These are phyloP conservation scores for Halcyon malimbica DNA, from an alignment of 2,113 vertebrate species.

Conservation along the genomic window DNA sequence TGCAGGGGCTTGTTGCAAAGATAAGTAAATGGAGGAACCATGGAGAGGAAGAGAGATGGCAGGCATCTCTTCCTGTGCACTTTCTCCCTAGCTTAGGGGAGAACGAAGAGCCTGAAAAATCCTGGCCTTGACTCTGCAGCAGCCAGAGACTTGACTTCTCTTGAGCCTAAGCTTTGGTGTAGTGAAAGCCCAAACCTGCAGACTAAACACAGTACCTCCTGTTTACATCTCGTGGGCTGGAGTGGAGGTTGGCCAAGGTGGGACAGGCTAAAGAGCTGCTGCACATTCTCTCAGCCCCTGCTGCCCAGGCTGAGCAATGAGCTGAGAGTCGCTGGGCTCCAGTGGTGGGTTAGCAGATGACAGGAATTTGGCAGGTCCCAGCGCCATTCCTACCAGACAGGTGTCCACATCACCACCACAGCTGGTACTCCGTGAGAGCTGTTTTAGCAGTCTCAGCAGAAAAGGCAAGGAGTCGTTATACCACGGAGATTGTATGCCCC, in stretches of 20 bases:
- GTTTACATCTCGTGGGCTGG: slow-evolving; percentile 38
- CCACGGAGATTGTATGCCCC: background rate
- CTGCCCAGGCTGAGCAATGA: background rate
- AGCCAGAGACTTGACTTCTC: background rate
- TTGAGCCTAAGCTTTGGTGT: background rate
- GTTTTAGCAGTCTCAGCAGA: slow-evolving; percentile 43
- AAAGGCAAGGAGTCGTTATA: slow-evolving; percentile 38
- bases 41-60: background rate
- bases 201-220: slow-evolving; percentile 57
- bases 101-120: background rate
- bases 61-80: background rate
- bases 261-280: background rate
- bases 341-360: background rate
- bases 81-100: background rate
- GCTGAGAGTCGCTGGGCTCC: background rate
- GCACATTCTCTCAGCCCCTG: rapidly evolving
- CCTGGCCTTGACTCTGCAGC: background rate
- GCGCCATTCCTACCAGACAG: background rate
- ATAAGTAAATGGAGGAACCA: background rate
- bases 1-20: background rate
- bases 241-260: background rate
- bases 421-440: background rate
- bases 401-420: background rate
- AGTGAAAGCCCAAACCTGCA: slow-evolving; percentile 41
- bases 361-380: slow-evolving; percentile 46